Evolutionary conservation across 1,140 invertebrate genomes (phyloP).

Genomic region (Zaprionus camerounensis): DNA sequence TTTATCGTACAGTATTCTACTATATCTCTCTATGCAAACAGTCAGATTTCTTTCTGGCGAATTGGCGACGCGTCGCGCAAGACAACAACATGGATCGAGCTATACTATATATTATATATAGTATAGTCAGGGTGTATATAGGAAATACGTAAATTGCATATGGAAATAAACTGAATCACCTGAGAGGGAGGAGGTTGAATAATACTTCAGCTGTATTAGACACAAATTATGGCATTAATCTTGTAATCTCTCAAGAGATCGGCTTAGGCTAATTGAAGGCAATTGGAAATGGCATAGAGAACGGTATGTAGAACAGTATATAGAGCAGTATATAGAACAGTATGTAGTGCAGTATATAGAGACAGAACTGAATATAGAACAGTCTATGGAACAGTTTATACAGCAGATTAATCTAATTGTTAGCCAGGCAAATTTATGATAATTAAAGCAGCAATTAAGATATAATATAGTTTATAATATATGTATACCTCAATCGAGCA

Average conservation of each 20-base stretch:
- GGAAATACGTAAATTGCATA: constrained; percentile 13
- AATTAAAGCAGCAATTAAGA: not conserved
- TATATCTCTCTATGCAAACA: constrained; percentile 19
- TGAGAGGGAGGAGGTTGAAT: not conserved
- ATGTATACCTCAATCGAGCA: not conserved
- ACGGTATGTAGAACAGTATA: not conserved
- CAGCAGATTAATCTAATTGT: not conserved
- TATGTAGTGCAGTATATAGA: not conserved
- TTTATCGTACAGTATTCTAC: constrained; percentile 29
- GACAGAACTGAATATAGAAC: not conserved
- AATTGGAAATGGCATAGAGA: not conserved
- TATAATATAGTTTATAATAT: not conserved
- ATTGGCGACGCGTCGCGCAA: constrained; percentile 17
- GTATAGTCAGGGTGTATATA: not conserved
- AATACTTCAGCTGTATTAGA: not conserved
- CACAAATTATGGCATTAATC: constrained; percentile 6
- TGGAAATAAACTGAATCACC: constrained; percentile 18
- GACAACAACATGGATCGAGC: not conserved
- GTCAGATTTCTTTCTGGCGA: not conserved
- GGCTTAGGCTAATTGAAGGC: constrained; percentile 5
- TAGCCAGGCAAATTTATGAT: not conserved
- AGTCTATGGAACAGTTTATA: not conserved
- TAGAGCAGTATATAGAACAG: not conserved
- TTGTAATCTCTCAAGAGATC: not conserved
- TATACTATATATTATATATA: not conserved